Base-by-base conservation (phyloP, 2,888 invertebrate species). In the Atherix ibis region DNA sequence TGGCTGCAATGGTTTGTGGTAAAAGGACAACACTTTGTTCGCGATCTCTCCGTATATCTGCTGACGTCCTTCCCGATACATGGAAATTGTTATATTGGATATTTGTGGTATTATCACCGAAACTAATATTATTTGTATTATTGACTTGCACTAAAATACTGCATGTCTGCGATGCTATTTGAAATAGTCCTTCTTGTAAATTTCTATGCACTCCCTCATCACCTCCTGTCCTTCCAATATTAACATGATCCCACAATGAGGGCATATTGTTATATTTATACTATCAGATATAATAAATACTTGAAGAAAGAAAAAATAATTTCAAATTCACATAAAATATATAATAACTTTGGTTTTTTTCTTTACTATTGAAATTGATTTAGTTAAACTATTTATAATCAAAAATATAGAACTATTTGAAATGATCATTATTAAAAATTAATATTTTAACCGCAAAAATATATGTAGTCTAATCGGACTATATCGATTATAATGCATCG, bases 81-180 rank as follows among this genome's bases (percentile, higher is more conserved):
- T 50, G 52, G 31, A 61, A 44, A 42, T 51, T 56, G 41, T 60
- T 71, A 49, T 70, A 69, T 51, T 71, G 70, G 46, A 76, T 71
- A 53, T 73, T 76, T 36, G 71, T 64, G 40, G 66, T 59, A 45
- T 72, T 68, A 48, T 71, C 69, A 31, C 76, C 72, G 46, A 73
- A 74, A 47, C 73, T 76, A 40, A 77, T 76, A 53, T 78, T 77
- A 56, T 77, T 76, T 31, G 77, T 77, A 47, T 78, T 77, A 54
- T 77, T 74, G 43, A 78, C 76, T 68, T 79, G 77, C 36, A 80
- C 77, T 40, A 80, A 62, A 43, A 80, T 73, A 53, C 76, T 78
- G 50, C 79, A 80, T 36, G 80, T 79, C 54, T 80, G 80, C 10
- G 78, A 76, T 4, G 78, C 79, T 44, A 80, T 80, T 64, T 79